Conservation (phyloP, 30 jellyfish, hydroid and myxozoan species). For the Aurelia coerulea region DNA sequence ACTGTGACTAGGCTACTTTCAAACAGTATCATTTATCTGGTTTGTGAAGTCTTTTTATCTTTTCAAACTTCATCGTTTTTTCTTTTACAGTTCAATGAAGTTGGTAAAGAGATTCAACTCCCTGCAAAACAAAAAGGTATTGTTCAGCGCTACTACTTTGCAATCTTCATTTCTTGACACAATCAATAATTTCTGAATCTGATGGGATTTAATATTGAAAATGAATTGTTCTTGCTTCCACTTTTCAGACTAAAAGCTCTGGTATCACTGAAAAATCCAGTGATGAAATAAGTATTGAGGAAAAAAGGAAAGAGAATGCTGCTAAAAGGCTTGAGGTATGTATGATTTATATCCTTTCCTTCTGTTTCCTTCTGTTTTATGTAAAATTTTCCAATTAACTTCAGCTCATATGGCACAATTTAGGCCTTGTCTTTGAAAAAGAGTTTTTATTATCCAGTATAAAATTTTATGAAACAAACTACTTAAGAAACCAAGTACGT, state of each 20-base stretch:
- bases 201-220: neutral
- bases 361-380: neutral
- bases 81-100: slow-evolving; percentile 13
- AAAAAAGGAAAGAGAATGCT: neutral
- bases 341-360: neutral
- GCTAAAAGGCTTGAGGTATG: slow-evolving; percentile 8
- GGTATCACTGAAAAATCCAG: too few species aligned
- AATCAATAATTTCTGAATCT: neutral
- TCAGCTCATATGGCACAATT: neutral
- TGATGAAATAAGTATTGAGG: neutral
- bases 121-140: slow-evolving; percentile 1
- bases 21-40: too few species aligned
- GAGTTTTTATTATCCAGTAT: too few species aligned
- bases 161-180: neutral
- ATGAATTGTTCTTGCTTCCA: neutral
- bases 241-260: too few species aligned
- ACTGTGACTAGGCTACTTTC: too few species aligned
- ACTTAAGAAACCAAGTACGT: too few species aligned
- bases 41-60: too few species aligned
- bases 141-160: neutral
- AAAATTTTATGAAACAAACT: too few species aligned
- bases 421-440: too few species aligned
- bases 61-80: neutral
- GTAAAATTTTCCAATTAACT: neutral
- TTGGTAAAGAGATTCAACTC: slow-evolving; percentile 19